Conservation (phyloP, 2,888 invertebrate genomes). For the Cordilura impudica region DNA sequence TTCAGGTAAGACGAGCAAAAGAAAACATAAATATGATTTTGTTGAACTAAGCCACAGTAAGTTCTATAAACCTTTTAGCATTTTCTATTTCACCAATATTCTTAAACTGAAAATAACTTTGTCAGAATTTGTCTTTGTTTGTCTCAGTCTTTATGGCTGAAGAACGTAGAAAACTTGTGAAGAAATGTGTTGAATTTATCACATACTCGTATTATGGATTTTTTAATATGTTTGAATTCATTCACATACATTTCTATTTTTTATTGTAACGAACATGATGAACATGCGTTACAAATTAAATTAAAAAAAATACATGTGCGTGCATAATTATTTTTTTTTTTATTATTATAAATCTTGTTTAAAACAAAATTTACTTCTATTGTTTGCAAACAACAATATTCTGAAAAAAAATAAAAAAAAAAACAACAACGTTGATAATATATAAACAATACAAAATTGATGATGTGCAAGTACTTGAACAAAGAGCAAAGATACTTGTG, state of each 20-base stretch:
- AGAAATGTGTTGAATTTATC: neutral
- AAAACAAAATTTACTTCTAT: conserved; percentile 9
- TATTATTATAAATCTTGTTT: no score
- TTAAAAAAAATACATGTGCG: conserved; percentile 33
- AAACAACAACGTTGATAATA: no score
- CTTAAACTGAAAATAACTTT: neutral
- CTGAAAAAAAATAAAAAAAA: no score
- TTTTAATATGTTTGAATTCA: neutral
- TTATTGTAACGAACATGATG: neutral
- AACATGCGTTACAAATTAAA: conserved; percentile 48
- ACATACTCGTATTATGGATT: neutral
- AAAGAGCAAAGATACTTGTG: neutral
- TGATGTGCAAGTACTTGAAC: neutral
- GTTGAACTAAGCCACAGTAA: no score
- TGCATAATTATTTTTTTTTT: conserved; percentile 40
- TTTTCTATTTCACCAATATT: neutral
- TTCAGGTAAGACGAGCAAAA: neutral
- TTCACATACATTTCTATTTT: conserved; percentile 13
- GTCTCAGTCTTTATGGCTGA: neutral
- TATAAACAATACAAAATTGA: neutral
- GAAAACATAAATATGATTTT: no score
- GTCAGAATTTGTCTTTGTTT: neutral
- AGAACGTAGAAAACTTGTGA: neutral
- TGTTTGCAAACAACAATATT: no score
- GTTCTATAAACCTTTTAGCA: neutral